These are phyloP conservation scores for Clivina fossor DNA, from an alignment of 2,888 invertebrate species.

Conservation along the genomic window DNA sequence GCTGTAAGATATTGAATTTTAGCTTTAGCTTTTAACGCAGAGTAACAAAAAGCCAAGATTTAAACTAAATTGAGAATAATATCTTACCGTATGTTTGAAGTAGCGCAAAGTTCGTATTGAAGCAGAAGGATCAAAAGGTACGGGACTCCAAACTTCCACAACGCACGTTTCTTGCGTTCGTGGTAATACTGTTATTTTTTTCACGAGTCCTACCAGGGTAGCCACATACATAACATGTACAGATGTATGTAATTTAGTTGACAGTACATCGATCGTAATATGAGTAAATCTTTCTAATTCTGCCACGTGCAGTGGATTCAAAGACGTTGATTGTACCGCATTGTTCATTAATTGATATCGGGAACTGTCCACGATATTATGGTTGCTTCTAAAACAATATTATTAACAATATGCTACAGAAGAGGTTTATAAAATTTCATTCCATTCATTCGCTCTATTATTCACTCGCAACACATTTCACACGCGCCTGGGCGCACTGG, in stretches of 20 bases:
- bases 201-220: slow-evolving; percentile 71
- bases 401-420: too few relatives aligned
- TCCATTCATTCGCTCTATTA: too few relatives aligned
- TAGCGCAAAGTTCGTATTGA: slow-evolving; percentile 73
- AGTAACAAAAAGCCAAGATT: too few relatives aligned
- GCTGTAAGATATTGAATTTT: too few relatives aligned
- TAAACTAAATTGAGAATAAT: slow-evolving; percentile 69
- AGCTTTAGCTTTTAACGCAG: too few relatives aligned
- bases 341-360: slow-evolving; percentile 87
- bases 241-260: slow-evolving; percentile 68
- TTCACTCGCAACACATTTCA: too few relatives aligned
- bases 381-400: slow-evolving; percentile 38
- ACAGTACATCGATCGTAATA: slow-evolving; percentile 79
- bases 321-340: slow-evolving; percentile 74
- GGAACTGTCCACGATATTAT: slow-evolving; percentile 64
- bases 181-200: slow-evolving; percentile 79
- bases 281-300: slow-evolving; percentile 73
- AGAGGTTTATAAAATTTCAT: too few relatives aligned
- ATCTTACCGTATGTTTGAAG: slow-evolving; percentile 72
- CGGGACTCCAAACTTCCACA: slow-evolving; percentile 80
- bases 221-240: slow-evolving; percentile 82
- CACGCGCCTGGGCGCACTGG: too few relatives aligned
- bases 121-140: slow-evolving; percentile 57
- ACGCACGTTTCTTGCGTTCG: slow-evolving; percentile 73
- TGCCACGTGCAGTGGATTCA: slow-evolving; percentile 69